phyloP scores from a whole-genome alignment of 2,113 vertebrate species.

The Cinclus mexicanus region DNA sequence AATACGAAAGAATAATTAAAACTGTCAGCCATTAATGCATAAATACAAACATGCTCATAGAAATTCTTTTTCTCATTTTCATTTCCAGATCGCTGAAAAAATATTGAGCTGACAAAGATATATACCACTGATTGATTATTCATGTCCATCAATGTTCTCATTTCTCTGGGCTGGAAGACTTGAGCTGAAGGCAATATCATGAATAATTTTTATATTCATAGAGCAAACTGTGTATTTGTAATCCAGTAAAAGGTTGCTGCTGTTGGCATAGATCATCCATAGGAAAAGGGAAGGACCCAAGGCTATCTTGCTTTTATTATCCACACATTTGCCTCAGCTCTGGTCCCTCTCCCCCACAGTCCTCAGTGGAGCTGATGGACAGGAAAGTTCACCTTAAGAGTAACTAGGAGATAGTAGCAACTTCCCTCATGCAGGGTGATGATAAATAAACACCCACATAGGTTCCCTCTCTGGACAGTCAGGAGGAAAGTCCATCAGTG shows the following conservation, averaged over 20 bases:
- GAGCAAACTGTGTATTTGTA: neutral
- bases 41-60: neutral
- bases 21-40: neutral
- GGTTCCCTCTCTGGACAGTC: fast-evolving
- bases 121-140: neutral
- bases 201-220: neutral
- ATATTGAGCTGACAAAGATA: neutral
- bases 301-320: neutral
- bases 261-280: neutral
- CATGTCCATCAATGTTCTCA: neutral
- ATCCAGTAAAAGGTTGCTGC: neutral
- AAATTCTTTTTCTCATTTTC: neutral
- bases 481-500: neutral
- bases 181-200: neutral
- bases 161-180: neutral
- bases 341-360: neutral
- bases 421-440: neutral
- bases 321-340: neutral
- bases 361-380: neutral
- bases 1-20: constrained; percentile 12
- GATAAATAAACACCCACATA: neutral
- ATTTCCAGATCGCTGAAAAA: neutral
- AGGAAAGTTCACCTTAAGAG: neutral
- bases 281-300: neutral
- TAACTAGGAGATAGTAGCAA: neutral